Base-by-base conservation (phyloP, 2,888 invertebrate species). In the Meandrusa payeni region DNA sequence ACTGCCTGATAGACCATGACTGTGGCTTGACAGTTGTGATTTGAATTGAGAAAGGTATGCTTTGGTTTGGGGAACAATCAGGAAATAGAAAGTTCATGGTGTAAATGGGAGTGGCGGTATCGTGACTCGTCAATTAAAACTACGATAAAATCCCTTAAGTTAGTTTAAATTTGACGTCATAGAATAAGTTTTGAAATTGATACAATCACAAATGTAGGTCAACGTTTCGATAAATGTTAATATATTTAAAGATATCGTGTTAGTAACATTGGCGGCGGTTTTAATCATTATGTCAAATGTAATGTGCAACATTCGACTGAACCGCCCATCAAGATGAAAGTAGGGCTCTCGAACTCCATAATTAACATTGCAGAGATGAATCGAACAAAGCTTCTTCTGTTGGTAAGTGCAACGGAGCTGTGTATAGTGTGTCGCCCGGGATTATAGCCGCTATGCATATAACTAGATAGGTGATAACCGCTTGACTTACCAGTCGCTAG, bases 401-500 rank as follows among this genome's bases (percentile, higher is more conserved):
- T 48, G 38, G 15, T 13, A 41, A 42, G 38, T 42, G 47, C 45
- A 47, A 44, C 41, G 41, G 41, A 39, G 11, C 27, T 27, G 28
- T 41, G 28, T 34, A 22, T 27, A 22, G 26, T 19, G 24, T 7
- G 31, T 7, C 32, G 44, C 11, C 17, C 5, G 17, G 23, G 9
- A 27, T 38, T 32, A 22, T 26, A 9, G 19, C 3, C 23, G 11
- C 12, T 37, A 9, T 34, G n/a, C n/a, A 19, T 24, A 5, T 39
- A 24, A 28, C 19, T 10, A 17, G 37, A 39, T 32, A 24, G 40
- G 5, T 19, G n/a, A 13, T n/a, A 28, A 33, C 10, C 15, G 34
- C 31, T 9, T 13, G 29, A 52, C 70, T 65, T 69, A 88, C 75
- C 81, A 76, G 44, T 76, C 88, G 1, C 60, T 47, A 3, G 76